phyloP scores from a whole-genome alignment of 2,888 invertebrate species.

The Deilephila porcellus region DNA sequence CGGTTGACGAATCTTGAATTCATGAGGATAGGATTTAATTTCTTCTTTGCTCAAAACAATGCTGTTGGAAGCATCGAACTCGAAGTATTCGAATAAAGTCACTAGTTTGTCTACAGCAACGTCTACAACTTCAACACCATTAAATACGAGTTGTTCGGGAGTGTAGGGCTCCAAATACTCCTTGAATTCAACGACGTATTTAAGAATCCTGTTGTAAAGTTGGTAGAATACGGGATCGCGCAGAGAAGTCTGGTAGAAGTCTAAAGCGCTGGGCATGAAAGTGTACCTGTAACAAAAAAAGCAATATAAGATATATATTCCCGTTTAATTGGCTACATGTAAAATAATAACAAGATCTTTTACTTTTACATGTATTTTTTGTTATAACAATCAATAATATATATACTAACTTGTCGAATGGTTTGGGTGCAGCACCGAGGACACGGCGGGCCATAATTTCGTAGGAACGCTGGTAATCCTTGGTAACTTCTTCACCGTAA shows the following conservation, averaged over 20 bases:
- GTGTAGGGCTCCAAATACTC: slow-evolving; percentile 84
- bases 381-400: background rate
- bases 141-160: slow-evolving; percentile 81
- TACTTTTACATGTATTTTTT: too few relatives aligned
- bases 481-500: slow-evolving; percentile 60
- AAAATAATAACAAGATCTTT: too few relatives aligned
- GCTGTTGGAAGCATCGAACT: slow-evolving; percentile 86
- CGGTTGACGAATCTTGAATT: slow-evolving; percentile 86
- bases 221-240: slow-evolving; percentile 90
- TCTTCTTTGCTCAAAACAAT: slow-evolving; percentile 61
- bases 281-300: slow-evolving; percentile 60
- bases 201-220: slow-evolving; percentile 85
- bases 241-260: slow-evolving; percentile 86
- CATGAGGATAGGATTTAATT: slow-evolving; percentile 61
- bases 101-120: slow-evolving; percentile 86
- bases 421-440: slow-evolving; percentile 61
- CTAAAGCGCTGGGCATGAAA: slow-evolving; percentile 84
- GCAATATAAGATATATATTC: background rate
- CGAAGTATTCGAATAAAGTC: slow-evolving; percentile 88
- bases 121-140: slow-evolving; percentile 85
- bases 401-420: slow-evolving; percentile 56
- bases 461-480: slow-evolving; percentile 81
- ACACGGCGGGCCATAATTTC: slow-evolving; percentile 83
- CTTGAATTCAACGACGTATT: slow-evolving; percentile 86
- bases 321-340: too few relatives aligned